Evolutionary conservation across 64 coral and sea anemone genomes (phyloP).

Genomic region (Actinia tenebrosa): DNA sequence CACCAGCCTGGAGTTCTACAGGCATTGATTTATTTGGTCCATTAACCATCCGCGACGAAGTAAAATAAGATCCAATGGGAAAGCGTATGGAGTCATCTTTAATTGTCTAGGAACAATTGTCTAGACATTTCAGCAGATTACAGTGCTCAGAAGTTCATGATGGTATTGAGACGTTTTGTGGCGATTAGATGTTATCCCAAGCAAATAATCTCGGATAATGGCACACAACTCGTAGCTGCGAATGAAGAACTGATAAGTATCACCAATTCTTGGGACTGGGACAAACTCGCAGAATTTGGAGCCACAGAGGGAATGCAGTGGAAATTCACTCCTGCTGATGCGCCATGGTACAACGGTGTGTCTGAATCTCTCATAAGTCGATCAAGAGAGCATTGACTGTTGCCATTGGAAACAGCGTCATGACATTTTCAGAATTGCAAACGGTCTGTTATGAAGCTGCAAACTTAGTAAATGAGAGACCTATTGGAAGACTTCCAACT

Average conservation of each 20-base stretch:
- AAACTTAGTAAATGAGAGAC: constrained; percentile 49
- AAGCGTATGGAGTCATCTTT: constrained; percentile 31
- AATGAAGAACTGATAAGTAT: constrained; percentile 22
- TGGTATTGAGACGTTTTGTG: constrained; percentile 18
- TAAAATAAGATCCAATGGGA: constrained; percentile 31
- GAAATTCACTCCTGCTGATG: constrained; percentile 42
- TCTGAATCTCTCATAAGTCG: constrained; percentile 39
- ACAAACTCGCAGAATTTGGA: constrained; percentile 32
- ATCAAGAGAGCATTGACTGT: constrained; percentile 35
- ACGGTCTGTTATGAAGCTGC: constrained; percentile 39
- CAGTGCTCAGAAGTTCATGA: not conserved
- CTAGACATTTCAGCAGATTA: constrained; percentile 21
- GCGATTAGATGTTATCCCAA: constrained; percentile 19
- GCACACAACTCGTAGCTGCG: constrained; percentile 36
- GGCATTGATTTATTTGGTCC: not conserved
- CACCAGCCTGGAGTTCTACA: not conserved
- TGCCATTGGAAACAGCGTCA: constrained; percentile 10
- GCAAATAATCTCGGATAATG: constrained; percentile 25
- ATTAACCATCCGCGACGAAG: constrained; percentile 1
- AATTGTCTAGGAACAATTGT: not conserved
- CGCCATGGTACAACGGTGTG: constrained; percentile 44
- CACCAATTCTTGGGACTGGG: constrained; percentile 18
- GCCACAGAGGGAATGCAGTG: constrained; percentile 33
- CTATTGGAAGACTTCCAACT: constrained; percentile 41
- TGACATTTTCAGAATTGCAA: constrained; percentile 43